Base-by-base conservation (phyloP, 2,888 invertebrate species). In the Micropterix aruncella region DNA sequence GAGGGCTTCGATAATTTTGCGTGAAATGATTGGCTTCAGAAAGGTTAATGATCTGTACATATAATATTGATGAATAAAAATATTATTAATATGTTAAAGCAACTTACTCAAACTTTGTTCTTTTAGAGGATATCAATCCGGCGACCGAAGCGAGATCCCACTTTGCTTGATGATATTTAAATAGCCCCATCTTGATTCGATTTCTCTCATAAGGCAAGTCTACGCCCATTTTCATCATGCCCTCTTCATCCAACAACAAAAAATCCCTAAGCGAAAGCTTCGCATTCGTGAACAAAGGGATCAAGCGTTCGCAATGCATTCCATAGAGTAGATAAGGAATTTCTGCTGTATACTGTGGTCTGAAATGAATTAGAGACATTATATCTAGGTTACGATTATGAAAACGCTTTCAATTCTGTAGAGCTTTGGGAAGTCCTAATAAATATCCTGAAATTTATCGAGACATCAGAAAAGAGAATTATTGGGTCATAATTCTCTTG, bases 161-260 rank as follows among this genome's bases (percentile, higher is more conserved):
- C 2, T 67, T 63, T 50, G 68, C 66, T 46, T 60, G 64, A 53
- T 81, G 80, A 55, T 80, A 80, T 49, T 65, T 69, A 42, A 70
- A 62, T 40, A 81, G 54, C 1, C 75, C 75, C 27, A 59, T 55
- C 43, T 66, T 56, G 48, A 81, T 65, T 54, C 75, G 65, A 48
- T 72, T 68, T 48, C 77, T 64, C 53, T 80, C 77, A 50, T 69
- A 75, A 1, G 75, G 74, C 60, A 80, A 65, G 2, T 67, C 61
- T 15, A 83, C 65, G 27, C 79, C 80, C 36, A 80, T 52, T 43
- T 62, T 56, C 39, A 65, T 55, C 57, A 83, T 65, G 53, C 77
- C 74, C 0, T 66, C 57, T 40, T 80, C 76, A 51, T 73, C 69
- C 37, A 79, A 53, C 36, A 73, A 60, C 3, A 83, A 55, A 52